Percentiles rank a stretch among this genome's conserved stretches.
Evolutionary conservation across 2,797 vertebrate species (phyloP).

Genomic region (Trematomus bernacchii): DNA sequence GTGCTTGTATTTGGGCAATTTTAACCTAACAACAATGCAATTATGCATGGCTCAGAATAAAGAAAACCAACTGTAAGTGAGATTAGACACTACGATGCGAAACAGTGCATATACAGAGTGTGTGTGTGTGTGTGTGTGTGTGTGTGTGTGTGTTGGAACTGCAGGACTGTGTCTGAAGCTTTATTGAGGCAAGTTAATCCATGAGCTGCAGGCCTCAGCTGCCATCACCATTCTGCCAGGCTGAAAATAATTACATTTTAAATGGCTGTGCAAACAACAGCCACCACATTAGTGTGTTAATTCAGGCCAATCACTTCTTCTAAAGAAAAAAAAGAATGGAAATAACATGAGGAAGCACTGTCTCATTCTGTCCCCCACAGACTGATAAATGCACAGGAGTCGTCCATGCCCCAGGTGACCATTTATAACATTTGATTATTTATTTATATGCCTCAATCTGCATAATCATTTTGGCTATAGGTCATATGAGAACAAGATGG

Average conservation of each 20-base stretch:
- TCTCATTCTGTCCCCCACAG: constrained; percentile 64
- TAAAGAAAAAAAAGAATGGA: constrained; percentile 42
- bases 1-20: constrained; percentile 20
- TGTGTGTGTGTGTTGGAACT: constrained; percentile 23
- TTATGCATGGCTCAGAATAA: constrained; percentile 29
- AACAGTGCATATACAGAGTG: constrained; percentile 6
- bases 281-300: constrained; percentile 79
- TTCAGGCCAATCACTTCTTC: constrained; percentile 77
- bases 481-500: constrained; percentile 80
- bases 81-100: constrained; percentile 15
- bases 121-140: constrained; percentile 3
- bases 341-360: constrained; percentile 61
- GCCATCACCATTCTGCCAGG: constrained; percentile 67
- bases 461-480: constrained; percentile 85
- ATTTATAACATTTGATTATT: constrained; percentile 83
- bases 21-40: constrained; percentile 29
- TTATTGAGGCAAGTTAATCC: constrained; percentile 71
- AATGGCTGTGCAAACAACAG: constrained; percentile 81
- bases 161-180: constrained; percentile 59
- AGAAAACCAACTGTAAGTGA: constrained; percentile 47
- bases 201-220: constrained; percentile 69
- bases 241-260: constrained; percentile 85
- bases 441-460: constrained; percentile 80
- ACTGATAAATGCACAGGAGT: constrained; percentile 78
- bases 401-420: constrained; percentile 74